These are phyloP conservation scores for Agraylea sexmaculata DNA, from an alignment of 1,140 invertebrate species.

Conservation along the genomic window DNA sequence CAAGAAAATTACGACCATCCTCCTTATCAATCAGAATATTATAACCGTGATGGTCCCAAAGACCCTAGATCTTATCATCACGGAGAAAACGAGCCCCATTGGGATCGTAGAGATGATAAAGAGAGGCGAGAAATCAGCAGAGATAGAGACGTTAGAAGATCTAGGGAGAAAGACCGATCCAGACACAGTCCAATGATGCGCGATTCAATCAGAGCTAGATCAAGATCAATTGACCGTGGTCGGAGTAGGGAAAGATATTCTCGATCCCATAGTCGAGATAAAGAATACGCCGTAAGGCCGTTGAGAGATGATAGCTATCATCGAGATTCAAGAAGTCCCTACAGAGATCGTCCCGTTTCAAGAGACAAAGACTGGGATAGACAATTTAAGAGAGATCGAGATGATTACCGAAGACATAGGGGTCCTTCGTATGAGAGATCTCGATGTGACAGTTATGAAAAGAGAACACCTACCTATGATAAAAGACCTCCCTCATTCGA, in stretches of 20 bases:
- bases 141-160: conserved; percentile 34
- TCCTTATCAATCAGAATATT: conserved; percentile 42
- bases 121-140: conserved; percentile 36
- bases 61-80: conserved; percentile 47
- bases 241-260: conserved; percentile 34
- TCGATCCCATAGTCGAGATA: conserved; percentile 39
- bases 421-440: conserved; percentile 34
- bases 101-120: conserved; percentile 35
- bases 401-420: conserved; percentile 36
- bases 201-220: conserved; percentile 26
- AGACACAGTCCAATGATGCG: conserved; percentile 28
- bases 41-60: conserved; percentile 41
- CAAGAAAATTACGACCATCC: conserved; percentile 37
- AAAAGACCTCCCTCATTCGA: conserved; percentile 25
- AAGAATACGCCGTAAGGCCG: conserved; percentile 38
- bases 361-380: conserved; percentile 37
- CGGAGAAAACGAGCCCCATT: conserved; percentile 27
- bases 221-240: conserved; percentile 27
- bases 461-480: conserved; percentile 25
- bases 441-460: conserved; percentile 32
- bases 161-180: conserved; percentile 23
- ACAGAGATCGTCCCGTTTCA: conserved; percentile 30
- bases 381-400: conserved; percentile 38
- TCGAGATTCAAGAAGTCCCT: conserved; percentile 31
- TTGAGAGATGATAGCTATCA: conserved; percentile 33